A percentile compares a stretch with the other conserved stretches of the same genome.
phyloP scores from a whole-genome alignment of 2,888 invertebrate species.

The Alitta virens region DNA sequence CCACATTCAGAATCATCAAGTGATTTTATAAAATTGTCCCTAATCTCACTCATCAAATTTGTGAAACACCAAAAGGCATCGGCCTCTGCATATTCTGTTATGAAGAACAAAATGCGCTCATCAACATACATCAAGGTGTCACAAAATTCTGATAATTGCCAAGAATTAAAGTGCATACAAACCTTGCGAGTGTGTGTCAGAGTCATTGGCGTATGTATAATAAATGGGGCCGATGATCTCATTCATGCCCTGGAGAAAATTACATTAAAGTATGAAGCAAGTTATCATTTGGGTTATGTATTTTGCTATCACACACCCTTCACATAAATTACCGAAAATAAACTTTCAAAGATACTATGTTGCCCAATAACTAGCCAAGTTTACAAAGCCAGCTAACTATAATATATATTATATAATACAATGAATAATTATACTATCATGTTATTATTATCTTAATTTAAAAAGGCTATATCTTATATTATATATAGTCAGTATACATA shows the following conservation, averaged over 20 bases:
- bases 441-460: too few species aligned
- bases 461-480: too few species aligned
- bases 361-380: too few species aligned
- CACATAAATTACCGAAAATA: too few species aligned
- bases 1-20: slow-evolving; percentile 86
- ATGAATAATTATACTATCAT: too few species aligned
- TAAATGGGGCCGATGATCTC: slow-evolving; percentile 98
- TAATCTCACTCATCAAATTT: slow-evolving; percentile 94
- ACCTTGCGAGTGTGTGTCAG: slow-evolving; percentile 77
- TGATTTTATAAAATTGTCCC: slow-evolving; percentile 90
- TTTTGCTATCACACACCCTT: too few species aligned
- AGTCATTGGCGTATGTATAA: slow-evolving; percentile 91
- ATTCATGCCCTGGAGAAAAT: slow-evolving; percentile 99
- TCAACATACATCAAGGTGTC: background rate
- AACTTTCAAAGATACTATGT: too few species aligned
- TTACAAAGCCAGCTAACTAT: too few species aligned
- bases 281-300: background rate
- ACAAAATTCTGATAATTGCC: too few species aligned
- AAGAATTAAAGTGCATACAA: too few species aligned
- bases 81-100: slow-evolving; percentile 90
- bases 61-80: slow-evolving; percentile 99
- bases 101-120: slow-evolving; percentile 15
- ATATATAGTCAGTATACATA: too few species aligned
- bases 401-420: too few species aligned
- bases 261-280: slow-evolving; percentile 56